Base-by-base conservation (phyloP, 1,140 invertebrate species). In the Scaptomyza graminum region DNA sequence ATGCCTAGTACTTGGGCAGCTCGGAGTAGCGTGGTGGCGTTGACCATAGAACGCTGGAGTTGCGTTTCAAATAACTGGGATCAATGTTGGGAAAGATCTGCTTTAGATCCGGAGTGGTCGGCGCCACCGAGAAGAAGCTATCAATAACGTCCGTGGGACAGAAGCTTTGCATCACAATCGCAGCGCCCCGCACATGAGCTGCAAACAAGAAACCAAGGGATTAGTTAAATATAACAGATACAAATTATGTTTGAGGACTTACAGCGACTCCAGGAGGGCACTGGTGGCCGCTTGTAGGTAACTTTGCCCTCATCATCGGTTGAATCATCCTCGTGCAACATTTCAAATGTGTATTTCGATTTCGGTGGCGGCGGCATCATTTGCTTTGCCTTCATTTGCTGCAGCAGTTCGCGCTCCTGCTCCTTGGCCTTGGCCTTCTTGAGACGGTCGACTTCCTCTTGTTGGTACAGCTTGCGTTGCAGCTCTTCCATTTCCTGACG, bases 41-140 rank as follows among this genome's bases (percentile, higher is more conserved):
- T 68, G 94, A 94, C 95, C 95, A 96, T 34, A 94, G 92, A 16
- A 94, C 94, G 76, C 95, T 95, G 1, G 95, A 96, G 39, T 95
- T 95, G 28, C 95, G 93, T 77, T 95, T 94, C 56, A 96, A 92
- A 55, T 93, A 93, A 31, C 90, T 92, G 49, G 93, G 93, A 79
- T 95, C 94, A 72, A 96, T 95, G 55, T 91, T 92, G 13, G 94
- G 93, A 91, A 96, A 96, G 25, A 96, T 93, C 69, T 94, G 93
- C 41, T 92, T 91, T 43, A 96, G 92, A 93, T 96, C 94, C 1
- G 94, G 94, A 0, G 93, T 94, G 71, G 94, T 94, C 54, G 93
- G 93, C 47, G 93, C 93, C n/a, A 94, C 92, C 31, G 93, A 93
- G 90, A 95, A 96, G 65, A 95, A 93, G 44, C 87, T 92, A 71